Evolutionary conservation across 2,797 vertebrate species (phyloP), one percentile per base, ranked within the genome.

Genomic region (Peromyscus melanophrys): DNA sequence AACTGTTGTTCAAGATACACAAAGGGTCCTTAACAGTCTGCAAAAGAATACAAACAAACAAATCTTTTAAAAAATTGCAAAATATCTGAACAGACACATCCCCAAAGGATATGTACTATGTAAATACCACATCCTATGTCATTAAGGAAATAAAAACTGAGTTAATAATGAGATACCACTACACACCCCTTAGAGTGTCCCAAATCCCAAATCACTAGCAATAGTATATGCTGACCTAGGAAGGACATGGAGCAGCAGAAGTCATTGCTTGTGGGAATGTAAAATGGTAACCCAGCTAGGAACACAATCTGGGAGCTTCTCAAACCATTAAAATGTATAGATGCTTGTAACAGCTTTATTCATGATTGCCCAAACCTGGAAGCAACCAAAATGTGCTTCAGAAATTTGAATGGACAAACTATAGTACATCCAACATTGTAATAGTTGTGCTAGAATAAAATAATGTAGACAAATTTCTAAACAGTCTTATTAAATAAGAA

Each of bases 301-400:
- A 59, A 95, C 49, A 78, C 40, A 81, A 5, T 67, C n/a, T 59
- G 40, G 13, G 21, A 19, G 16, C 6, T 67, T 61, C 37, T 85
- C 89, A 40, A 12, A 89, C 73, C 77, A 49, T 27, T 25, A 84
- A 86, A 65, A 12, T 73, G 37, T 71, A 37, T 40, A 57, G 19
- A 34, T 80, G 19, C 49, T 73, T 40, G 27, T n/a, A 59, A 37
- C 43, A n/a, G 61, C 19, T 67, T 82, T 49, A 49, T 67, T 90
- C 29, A 49, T 71, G 46, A 93, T 43, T 76, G 16, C 29, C 75
- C 81, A 92, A 93, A 93, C 46, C 49, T 93, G 34, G 37, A 95
- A 81, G 31, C 21, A 55, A 69, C 34, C 16, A 92, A 89, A 40
- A n/a, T 76, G 21, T 37, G 23, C 27, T 67, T 75, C 31, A 81